Base-by-base conservation (phyloP, 2,888 invertebrate genomes). In the Leptopterna dolabrata region DNA sequence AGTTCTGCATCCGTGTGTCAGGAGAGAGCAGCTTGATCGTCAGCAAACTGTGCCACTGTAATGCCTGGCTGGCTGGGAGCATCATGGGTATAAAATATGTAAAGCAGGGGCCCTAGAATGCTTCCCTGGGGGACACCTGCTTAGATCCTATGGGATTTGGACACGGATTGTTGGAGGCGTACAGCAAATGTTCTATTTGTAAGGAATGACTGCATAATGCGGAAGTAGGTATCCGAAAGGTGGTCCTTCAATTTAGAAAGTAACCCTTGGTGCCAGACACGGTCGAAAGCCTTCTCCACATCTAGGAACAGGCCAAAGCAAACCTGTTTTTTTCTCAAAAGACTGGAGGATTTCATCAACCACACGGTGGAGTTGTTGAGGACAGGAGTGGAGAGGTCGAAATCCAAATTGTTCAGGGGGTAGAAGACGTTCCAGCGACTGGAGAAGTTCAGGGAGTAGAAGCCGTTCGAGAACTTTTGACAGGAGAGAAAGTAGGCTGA, bases 401-500 rank as follows among this genome's bases (percentile, higher is more conserved):
- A 70, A 70, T 7, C 70, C 70, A 70, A 70, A 70, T 29, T 70
- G 70, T 14, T 70, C 70, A 7, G 7, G 24, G 19, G 70, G 70
- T 1, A 70, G 4, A 3, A 70, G 14, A 70, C 1, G 24, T 19
- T 47, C 47, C 47, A 47, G 13, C 1, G 4, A 47, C 1, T 9
- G 47, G 47, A 47, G 29, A 70, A 27, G 70, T 19, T 70, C 70
- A 70, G 29, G 70, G 7, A 70, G 27, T 2, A 70, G 27, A 14
- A 70, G 70, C 70, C 24, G 70, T 70, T 70, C 70, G 13, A 29
- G 19, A 9, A 70, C 13, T 7, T 80, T 80, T 7, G 80, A 47
- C 27, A 43, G 24, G 19, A 80, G 80, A 16, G 80, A 19, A 11
- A 80, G 80, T 9, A 80, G 80, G 47, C 80, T 80, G 14, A 80